phyloP scores from a whole-genome alignment of 2,113 vertebrate genomes.

The Pachyramphus minor region DNA sequence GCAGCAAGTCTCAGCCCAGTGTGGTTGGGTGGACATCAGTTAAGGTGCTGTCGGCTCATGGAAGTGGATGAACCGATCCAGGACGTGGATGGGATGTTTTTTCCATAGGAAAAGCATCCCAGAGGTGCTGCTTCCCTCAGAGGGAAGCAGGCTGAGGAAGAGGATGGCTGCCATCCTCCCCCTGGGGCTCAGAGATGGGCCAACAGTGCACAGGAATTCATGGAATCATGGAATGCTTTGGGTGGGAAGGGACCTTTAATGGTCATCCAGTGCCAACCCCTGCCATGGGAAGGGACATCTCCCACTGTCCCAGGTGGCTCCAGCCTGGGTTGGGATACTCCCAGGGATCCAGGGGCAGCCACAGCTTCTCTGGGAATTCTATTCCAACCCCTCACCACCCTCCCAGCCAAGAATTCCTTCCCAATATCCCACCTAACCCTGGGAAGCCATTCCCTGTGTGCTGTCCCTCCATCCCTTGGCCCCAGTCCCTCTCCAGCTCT shows the following conservation, averaged over 20 bases:
- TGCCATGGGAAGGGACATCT: neutral
- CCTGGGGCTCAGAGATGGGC: neutral
- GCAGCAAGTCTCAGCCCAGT: neutral
- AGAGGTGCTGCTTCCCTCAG: neutral
- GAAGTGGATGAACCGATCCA: neutral
- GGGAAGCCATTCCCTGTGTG: neutral
- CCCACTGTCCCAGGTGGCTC: neutral
- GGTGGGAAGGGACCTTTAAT: neutral
- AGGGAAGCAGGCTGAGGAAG: neutral
- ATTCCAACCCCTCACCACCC: accelerated
- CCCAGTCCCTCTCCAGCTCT: neutral
- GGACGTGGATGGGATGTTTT: neutral
- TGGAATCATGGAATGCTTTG: neutral
- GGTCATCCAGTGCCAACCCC: neutral
- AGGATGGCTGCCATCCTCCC: neutral
- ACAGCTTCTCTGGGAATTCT: neutral
- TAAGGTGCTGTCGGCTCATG: accelerated
- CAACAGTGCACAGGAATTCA: neutral
- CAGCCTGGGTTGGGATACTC: neutral
- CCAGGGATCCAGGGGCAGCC: neutral
- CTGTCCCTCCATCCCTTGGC: neutral
- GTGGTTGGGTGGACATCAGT: neutral
- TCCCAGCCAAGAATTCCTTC: neutral
- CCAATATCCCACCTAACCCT: neutral
- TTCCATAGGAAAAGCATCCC: neutral